phyloP scores from a whole-genome alignment of 2,113 vertebrate genomes.

The Chamaetylas fuelleborni region DNA sequence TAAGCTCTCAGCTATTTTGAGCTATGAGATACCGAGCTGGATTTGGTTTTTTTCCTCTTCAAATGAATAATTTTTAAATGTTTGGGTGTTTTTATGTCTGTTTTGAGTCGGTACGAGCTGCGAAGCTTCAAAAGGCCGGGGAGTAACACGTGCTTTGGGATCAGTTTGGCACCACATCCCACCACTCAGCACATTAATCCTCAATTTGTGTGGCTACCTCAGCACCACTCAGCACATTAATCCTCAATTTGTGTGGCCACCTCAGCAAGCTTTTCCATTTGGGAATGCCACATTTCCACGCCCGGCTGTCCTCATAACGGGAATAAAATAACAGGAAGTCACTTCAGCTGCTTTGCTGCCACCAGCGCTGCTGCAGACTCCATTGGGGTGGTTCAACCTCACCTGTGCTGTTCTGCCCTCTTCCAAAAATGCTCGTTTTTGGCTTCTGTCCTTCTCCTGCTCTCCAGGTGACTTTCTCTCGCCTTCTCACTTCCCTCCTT shows the following conservation, averaged over 20 bases:
- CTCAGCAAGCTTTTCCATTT: constrained; percentile 8
- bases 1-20: neutral
- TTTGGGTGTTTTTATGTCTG: neutral
- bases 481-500: constrained; percentile 75
- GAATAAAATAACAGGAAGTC: neutral
- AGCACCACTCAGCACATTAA: neutral
- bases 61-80: neutral
- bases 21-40: neutral
- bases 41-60: neutral
- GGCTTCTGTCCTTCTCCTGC: constrained; percentile 47
- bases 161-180: neutral
- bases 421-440: neutral
- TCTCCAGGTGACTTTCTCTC: constrained; percentile 70
- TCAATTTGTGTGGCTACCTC: neutral
- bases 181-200: neutral
- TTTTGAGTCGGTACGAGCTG: neutral
- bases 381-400: neutral
- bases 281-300: neutral
- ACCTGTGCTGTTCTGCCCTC: neutral
- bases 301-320: neutral
- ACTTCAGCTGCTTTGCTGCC: constrained; percentile 23
- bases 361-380: neutral
- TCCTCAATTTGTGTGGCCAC: neutral
- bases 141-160: neutral
- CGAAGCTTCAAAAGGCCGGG: neutral